Conservation (phyloP, 2,797 vertebrate genomes). For the Lagorchestes hirsutus region DNA sequence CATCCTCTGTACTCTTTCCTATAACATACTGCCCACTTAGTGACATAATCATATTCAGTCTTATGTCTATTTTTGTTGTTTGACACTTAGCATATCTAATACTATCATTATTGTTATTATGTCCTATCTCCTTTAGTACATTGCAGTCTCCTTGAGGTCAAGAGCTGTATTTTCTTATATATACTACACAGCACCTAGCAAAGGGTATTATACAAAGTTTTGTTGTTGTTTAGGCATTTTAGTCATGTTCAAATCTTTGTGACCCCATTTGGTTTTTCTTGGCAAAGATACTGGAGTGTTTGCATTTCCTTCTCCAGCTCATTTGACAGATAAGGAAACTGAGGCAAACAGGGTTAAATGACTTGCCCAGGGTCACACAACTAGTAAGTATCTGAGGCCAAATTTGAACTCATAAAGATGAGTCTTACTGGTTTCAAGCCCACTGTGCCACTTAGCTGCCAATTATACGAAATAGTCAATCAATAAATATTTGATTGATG, state of each 20-base stretch:
- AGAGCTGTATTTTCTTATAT: not conserved
- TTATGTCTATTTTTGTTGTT: not conserved
- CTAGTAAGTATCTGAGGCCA: no score
- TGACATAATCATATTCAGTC: not conserved
- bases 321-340: no score
- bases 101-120: not conserved
- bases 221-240: no score
- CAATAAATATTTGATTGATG: not conserved
- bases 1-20: not conserved
- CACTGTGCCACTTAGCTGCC: no score
- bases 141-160: not conserved
- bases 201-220: not conserved
- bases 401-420: no score
- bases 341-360: no score
- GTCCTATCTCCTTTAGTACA: not conserved
- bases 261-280: no score
- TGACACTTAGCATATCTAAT: not conserved
- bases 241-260: no score
- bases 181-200: not conserved
- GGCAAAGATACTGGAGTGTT: no score
- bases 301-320: no score
- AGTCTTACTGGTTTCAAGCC: no score
- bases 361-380: no score
- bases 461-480: not conserved
- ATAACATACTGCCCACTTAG: not conserved